Base-by-base conservation (phyloP, 2,888 invertebrate species). In the Leucozona laternaria region DNA sequence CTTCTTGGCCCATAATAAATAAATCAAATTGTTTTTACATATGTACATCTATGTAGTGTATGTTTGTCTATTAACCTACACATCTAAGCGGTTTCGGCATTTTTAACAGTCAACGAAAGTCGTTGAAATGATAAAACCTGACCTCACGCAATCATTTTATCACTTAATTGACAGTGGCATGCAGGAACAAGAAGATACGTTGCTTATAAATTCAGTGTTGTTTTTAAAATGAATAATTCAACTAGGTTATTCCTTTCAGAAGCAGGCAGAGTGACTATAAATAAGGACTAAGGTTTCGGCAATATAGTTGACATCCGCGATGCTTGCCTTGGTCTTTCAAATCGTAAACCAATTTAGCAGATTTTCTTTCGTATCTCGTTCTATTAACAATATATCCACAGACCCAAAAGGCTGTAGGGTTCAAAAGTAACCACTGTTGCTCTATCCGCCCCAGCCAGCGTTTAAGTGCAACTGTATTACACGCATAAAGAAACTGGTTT, bases 101-200 rank as follows among this genome's bases (percentile, higher is more conserved):
- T 45, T 45, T 45, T 15, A 37, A 43, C n/a, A 43, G 4, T 5
- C 43, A 37, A 58, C 20, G 20, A 13, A 58, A 58, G 13, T 20
- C 58, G 6, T 22, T 37, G 7, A 34, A 37, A 37, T 58, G 34
- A 28, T 17, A 13, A 34, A 13, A 25, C 45, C 5, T 64, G 6
- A 31, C 17, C 45, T 48, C 34, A 66, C 31, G 66, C 20, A 66
- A 48, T 43, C n/a, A n/a, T 62, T 43, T 22, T 25, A 40, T 40
- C 15, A 10, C n/a, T 25, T 3, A 43, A 43, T 25, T n/a, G 25
- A 43, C 62, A 62, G 43, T 22, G 25, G n/a, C 25, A 43, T 40
- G 13, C 5, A 40, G 4, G 15, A 40, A 8, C 15, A 37, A 13
- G 4, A 15, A 4, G 10, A 15, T 15, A 15, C 3, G 10, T 0